These are phyloP conservation scores for Pharmacophagus antenor DNA, from an alignment of 2,888 invertebrate species.

Conservation along the genomic window DNA sequence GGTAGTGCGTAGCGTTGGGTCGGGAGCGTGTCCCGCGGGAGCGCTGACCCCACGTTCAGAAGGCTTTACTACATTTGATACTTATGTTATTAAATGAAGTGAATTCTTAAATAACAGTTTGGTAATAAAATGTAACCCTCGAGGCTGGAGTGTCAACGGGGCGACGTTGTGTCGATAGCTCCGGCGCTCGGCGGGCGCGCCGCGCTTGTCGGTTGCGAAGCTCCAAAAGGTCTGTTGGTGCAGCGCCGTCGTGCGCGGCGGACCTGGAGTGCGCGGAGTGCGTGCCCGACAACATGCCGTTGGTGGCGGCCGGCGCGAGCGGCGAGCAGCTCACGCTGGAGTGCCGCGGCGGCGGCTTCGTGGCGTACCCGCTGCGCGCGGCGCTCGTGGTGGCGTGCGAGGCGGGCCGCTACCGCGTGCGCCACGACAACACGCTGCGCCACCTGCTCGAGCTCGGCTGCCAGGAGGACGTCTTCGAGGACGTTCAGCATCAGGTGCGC, in stretches of 20 bases:
- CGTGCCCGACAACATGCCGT: conserved; percentile 70
- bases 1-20: too few relatives aligned
- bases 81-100: too few relatives aligned
- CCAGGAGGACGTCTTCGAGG: conserved; percentile 68
- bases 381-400: conserved; percentile 51
- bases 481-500: conserved; percentile 56
- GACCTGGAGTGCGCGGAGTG: conserved; percentile 69
- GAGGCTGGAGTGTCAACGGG: too few relatives aligned
- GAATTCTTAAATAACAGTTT: too few relatives aligned
- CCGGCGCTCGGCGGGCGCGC: too few relatives aligned
- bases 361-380: conserved; percentile 52
- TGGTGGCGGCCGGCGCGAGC: conserved; percentile 54
- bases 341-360: conserved; percentile 62
- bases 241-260: conserved; percentile 54
- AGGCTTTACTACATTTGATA: too few relatives aligned
- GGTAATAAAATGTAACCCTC: too few relatives aligned
- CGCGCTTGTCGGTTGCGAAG: too few relatives aligned
- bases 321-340: conserved; percentile 57
- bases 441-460: conserved; percentile 70
- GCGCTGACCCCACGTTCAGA: too few relatives aligned
- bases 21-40: too few relatives aligned
- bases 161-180: too few relatives aligned
- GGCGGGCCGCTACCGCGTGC: conserved; percentile 54
- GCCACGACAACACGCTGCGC: conserved; percentile 44
- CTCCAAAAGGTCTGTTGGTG: too few relatives aligned